Percentiles rank a stretch among this genome's conserved stretches.
Conservation (phyloP, 2,888 invertebrate genomes). For the Octodonta nipae region DNA sequence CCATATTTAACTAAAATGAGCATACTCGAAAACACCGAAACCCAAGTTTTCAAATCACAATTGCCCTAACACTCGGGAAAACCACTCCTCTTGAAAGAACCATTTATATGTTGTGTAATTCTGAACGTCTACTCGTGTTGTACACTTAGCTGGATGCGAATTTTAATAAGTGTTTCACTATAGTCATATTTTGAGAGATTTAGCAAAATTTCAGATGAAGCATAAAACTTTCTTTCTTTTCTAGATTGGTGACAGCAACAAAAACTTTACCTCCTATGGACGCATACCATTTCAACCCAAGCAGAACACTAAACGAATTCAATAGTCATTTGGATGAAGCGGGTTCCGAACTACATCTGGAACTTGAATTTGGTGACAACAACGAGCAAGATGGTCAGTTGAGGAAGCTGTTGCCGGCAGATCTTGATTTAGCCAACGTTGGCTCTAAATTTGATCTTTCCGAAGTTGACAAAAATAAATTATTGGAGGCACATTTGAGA, state of each 20-base stretch:
- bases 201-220: no score
- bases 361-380: slow-evolving; percentile 73
- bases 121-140: no score
- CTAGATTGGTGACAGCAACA: slow-evolving; percentile 65
- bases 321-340: slow-evolving; percentile 79
- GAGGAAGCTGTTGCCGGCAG: slow-evolving; percentile 43
- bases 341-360: slow-evolving; percentile 73
- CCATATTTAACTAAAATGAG: no score
- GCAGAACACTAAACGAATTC: slow-evolving; percentile 76
- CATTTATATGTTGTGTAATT: no score
- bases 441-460: slow-evolving; percentile 59
- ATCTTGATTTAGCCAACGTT: slow-evolving; percentile 57
- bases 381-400: slow-evolving; percentile 46
- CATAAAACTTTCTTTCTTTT: slow-evolving; percentile 1
- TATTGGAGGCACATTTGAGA: slow-evolving; percentile 40
- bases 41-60: no score
- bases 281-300: slow-evolving; percentile 73
- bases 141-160: no score
- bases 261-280: slow-evolving; percentile 82
- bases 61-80: no score
- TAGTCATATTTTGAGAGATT: no score
- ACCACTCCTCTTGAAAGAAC: no score
- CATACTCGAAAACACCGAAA: no score
- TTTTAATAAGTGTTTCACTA: no score
- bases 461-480: slow-evolving; percentile 52